These are phyloP conservation scores for Mactra quadrangularis DNA, from an alignment of 1,140 invertebrate genomes.

Conservation along the genomic window DNA sequence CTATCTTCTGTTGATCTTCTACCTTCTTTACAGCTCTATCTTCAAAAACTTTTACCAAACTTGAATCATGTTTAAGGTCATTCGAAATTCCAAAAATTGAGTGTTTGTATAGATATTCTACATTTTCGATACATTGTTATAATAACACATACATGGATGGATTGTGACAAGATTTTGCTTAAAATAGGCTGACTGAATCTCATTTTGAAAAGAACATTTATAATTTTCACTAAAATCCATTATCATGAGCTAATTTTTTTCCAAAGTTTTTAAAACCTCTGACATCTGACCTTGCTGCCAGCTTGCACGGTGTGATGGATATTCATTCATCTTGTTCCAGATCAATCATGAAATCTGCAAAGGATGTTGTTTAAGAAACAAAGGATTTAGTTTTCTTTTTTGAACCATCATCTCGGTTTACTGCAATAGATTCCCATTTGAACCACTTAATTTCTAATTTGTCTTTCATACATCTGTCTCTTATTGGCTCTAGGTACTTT, in stretches of 20 bases:
- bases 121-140: neutral
- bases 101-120: neutral
- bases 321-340: neutral
- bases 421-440: neutral
- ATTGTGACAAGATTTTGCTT: neutral
- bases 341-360: neutral
- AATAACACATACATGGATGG: neutral
- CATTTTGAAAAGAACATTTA: neutral
- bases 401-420: neutral
- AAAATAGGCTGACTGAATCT: neutral
- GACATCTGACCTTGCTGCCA: neutral
- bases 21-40: conserved; percentile 1
- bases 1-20: neutral
- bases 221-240: neutral
- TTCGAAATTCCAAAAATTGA: neutral
- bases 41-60: neutral
- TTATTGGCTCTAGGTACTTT: neutral
- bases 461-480: conserved; percentile 1
- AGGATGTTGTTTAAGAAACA: neutral
- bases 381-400: conserved; percentile 7
- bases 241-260: neutral
- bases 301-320: neutral
- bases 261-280: neutral
- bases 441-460: conserved; percentile 8
- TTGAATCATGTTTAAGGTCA: conserved; percentile 7